Evolutionary conservation across 2,888 invertebrate species (phyloP), one percentile per base, ranked within the genome.

Genomic region (Epinotia nisella): DNA sequence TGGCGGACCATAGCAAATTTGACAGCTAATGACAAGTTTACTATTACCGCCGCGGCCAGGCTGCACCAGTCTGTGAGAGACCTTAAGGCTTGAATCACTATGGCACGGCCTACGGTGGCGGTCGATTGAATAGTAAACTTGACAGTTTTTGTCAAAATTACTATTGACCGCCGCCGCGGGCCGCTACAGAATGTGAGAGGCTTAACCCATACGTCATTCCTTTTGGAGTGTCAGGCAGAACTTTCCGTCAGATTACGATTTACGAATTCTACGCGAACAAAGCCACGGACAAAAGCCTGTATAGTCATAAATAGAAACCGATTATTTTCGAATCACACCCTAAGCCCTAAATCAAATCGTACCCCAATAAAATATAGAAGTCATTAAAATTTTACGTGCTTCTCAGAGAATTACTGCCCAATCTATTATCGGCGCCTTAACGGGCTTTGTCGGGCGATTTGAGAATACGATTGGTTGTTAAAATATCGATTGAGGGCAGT

Each of bases 341-440:
- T 21, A 24, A 58, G 21, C 21, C 70, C 72, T 74, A 74, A 74
- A 70, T 70, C 67, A 70, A 65, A 65, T 45, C 17, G 60, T 15
- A 53, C 35, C 49, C 29, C 69, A 74, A 74, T 77, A 75, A 78
- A 77, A 75, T 76, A 77, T 78, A 58, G 75, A 29, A 65, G 60
- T 74, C 75, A 76, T 78, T 78, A 78, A 78, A 76, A 76, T 77
- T 78, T 78, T 78, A 78, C 78, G 78, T 75, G 75, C 77, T 62
- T 61, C 75, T 72, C 75, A 70, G 70, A 65, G 75, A 70, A 70
- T 70, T 66, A 61, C 67, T 70, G 60, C 56, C 75, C 74, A 75
- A 76, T 76, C 76, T 76, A 76, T 76, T 76, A 76, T 74, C 71
- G 61, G 19, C 24, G 71, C 29, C 49, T 71, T 66, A 60, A 60